Base-by-base conservation (phyloP, 2,888 invertebrate species). In the Nesidiocoris tenuis region DNA sequence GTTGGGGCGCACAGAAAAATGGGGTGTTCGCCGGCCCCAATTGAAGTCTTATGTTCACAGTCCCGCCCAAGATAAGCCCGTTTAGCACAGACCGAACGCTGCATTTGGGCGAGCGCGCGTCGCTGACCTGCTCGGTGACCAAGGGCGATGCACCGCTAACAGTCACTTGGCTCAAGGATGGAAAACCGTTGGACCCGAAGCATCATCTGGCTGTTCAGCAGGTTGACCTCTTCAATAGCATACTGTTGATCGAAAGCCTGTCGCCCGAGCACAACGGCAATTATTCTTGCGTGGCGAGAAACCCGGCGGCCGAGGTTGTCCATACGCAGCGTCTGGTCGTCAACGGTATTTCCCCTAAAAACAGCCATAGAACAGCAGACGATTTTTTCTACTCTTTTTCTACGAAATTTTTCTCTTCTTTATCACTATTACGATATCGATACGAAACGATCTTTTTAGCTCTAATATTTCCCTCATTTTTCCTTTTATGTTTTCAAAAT, bases 91-190 rank as follows among this genome's bases (percentile, higher is more conserved):
- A 89, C 81, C 87, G 89, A 80, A 89, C 89, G 80, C 85, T 91
- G 76, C 90, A 90, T 82, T 88, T 91, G 81, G 90, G 90, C 78
- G 91, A 91, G 82, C 87, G 91, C 70, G 90, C 90, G 79, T 90
- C 90, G 70, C 84, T 91, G 79, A 90, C 91, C 79, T 91, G 91
- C 83, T 90, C 91, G 57, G 90, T 91, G 80, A 89, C 90, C 74
- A 89, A 90, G 82, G 91, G 93, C 72, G 92, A 92, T 84, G 86
- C 89, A 79, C 93, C 93, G 56, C 84, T 93, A 80, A 88, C 88
- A 78, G 90, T 93, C 80, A 86, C 87, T 59, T 93, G 93, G 93
- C 88, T 89, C 80, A 92, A 92, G 85, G 91, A 93, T 82, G 89
- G 87, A 80, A 87, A 88, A 21, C 85, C 87, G 77, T 86, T 90